phyloP scores from a whole-genome alignment of 2,888 invertebrate genomes.

The Tridacna crocea region DNA sequence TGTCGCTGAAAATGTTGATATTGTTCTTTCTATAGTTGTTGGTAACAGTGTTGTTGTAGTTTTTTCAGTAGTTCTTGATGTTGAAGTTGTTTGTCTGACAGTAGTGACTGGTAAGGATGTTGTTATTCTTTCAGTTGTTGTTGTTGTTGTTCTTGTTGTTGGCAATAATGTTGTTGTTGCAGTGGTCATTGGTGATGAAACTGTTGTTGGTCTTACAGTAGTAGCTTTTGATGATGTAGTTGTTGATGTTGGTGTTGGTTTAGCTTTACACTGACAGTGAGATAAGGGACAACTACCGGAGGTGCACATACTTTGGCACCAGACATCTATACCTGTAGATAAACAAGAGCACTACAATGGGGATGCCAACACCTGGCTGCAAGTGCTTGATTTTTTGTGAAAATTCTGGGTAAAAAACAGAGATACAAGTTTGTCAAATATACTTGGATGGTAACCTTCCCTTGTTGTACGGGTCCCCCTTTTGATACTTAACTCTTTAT shows the following conservation, averaged over 20 bases:
- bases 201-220: background rate
- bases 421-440: no score
- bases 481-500: no score
- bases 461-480: no score
- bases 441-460: no score
- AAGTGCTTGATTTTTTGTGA: no score
- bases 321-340: conserved; percentile 40
- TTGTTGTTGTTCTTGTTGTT: background rate
- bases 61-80: conserved; percentile 18
- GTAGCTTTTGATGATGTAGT: background rate
- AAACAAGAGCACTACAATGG: no score
- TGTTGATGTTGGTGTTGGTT: conserved; percentile 6
- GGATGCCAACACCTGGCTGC: no score
- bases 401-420: no score
- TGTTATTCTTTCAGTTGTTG: conserved; percentile 7
- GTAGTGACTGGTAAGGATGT: background rate
- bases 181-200: conserved; percentile 2
- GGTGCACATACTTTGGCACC: conserved; percentile 45
- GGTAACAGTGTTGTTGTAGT: conserved; percentile 24
- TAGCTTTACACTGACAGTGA: conserved; percentile 43
- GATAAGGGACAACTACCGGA: conserved; percentile 37
- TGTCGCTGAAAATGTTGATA: background rate
- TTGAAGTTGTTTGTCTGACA: background rate
- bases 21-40: conserved; percentile 14
- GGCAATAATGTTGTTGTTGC: conserved; percentile 10